Conservation (phyloP, 2,888 invertebrate genomes). For the Gisinianus flammeolus region DNA sequence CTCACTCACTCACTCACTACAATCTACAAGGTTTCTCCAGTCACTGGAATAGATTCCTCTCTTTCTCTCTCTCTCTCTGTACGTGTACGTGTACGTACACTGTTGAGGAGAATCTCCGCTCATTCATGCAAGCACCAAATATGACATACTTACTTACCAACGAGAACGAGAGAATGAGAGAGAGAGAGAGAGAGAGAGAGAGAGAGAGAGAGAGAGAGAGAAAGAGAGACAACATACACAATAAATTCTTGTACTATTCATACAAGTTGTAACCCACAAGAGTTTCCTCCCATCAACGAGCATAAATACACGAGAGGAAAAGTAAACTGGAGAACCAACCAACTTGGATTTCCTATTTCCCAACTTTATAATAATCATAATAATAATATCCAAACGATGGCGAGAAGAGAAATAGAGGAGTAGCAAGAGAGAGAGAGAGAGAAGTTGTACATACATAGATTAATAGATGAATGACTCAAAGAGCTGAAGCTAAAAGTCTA, state of each 20-base stretch:
- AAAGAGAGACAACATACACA: background rate
- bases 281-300: slow-evolving; percentile 2
- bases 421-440: background rate
- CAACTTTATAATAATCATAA: background rate
- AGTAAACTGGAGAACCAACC: background rate
- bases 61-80: background rate
- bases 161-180: too few species aligned
- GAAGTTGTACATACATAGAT: background rate
- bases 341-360: background rate
- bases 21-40: background rate
- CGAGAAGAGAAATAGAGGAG: background rate
- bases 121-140: background rate
- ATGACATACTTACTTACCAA: too few species aligned
- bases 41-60: slow-evolving; percentile 11
- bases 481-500: too few species aligned
- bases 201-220: too few species aligned
- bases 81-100: background rate
- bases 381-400: background rate
- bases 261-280: background rate
- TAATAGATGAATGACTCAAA: slow-evolving; percentile 3
- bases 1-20: slow-evolving; percentile 8
- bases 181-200: background rate
- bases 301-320: background rate
- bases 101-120: background rate
- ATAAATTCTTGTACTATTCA: background rate